A percentile compares a stretch with the other conserved stretches of the same genome.
These are phyloP conservation scores for Kryptopterus vitreolus DNA, from an alignment of 2,797 vertebrate genomes.

Conservation along the genomic window DNA sequence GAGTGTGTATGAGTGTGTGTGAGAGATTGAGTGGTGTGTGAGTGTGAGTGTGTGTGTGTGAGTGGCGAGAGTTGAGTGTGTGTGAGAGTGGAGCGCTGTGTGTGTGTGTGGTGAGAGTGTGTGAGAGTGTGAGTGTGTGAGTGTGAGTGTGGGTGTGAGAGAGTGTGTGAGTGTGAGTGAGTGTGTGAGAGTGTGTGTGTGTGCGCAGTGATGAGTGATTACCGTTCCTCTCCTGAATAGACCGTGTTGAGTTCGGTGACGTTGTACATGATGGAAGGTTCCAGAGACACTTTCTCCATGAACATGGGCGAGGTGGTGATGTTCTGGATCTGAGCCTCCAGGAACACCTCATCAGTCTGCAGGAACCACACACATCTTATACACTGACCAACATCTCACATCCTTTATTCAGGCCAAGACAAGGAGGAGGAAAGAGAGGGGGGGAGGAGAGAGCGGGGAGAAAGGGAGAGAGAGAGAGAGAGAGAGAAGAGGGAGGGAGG, in stretches of 20 bases:
- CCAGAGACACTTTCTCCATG: slow-evolving; percentile 98
- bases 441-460: not conserved
- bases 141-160: too few species aligned
- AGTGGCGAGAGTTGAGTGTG: too few species aligned
- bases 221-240: slow-evolving; percentile 75
- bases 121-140: too few species aligned
- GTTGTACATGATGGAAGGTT: slow-evolving; percentile 97
- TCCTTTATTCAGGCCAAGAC: slow-evolving; percentile 13
- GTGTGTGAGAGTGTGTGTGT: not conserved
- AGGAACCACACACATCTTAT: not conserved
- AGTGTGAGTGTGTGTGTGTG: too few species aligned
- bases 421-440: too few species aligned
- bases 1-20: too few species aligned
- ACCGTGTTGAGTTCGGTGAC: slow-evolving; percentile 92
- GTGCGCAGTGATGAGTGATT: slow-evolving; percentile 49
- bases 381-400: not conserved
- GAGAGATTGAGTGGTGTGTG: too few species aligned
- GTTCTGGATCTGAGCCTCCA: slow-evolving; percentile 99
- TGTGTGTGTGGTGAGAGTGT: too few species aligned
- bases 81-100: too few species aligned
- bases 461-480: too few species aligned
- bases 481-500: too few species aligned
- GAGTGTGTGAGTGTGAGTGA: not conserved
- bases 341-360: slow-evolving; percentile 98
- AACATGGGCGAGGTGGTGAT: slow-evolving; percentile 99